Conservation (phyloP, 2,113 vertebrate genomes). For the Balaenoptera acutorostrata region DNA sequence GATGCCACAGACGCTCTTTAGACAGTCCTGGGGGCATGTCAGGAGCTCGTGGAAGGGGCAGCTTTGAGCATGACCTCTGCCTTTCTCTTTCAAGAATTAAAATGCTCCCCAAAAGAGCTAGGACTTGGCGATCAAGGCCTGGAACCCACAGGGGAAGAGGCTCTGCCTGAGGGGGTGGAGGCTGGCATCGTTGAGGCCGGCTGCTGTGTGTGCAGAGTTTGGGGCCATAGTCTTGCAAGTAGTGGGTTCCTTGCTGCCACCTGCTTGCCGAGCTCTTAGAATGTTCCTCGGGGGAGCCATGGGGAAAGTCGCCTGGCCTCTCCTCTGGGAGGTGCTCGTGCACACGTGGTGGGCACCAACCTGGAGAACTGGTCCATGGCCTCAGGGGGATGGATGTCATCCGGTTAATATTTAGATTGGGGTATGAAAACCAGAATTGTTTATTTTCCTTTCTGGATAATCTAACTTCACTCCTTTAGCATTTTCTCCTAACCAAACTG, state of each 20-base stretch:
- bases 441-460: background rate
- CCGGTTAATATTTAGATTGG: background rate
- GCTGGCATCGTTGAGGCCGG: background rate
- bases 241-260: accelerated
- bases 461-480: background rate
- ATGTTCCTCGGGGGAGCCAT: background rate
- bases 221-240: background rate
- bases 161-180: background rate
- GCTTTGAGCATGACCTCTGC: background rate
- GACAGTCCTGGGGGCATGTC: background rate
- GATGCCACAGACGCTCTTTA: background rate
- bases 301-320: background rate
- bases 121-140: background rate
- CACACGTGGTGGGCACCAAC: too few species aligned
- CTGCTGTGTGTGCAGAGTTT: background rate
- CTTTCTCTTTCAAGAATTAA: background rate
- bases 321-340: background rate
- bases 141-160: background rate
- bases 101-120: background rate
- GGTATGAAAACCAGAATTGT: background rate
- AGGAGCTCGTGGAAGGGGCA: too few species aligned
- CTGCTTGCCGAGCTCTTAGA: background rate
- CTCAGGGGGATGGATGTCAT: background rate
- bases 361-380: background rate
- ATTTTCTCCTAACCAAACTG: background rate